phyloP scores from a whole-genome alignment of 2,797 vertebrate genomes.

The Mus spretus region DNA sequence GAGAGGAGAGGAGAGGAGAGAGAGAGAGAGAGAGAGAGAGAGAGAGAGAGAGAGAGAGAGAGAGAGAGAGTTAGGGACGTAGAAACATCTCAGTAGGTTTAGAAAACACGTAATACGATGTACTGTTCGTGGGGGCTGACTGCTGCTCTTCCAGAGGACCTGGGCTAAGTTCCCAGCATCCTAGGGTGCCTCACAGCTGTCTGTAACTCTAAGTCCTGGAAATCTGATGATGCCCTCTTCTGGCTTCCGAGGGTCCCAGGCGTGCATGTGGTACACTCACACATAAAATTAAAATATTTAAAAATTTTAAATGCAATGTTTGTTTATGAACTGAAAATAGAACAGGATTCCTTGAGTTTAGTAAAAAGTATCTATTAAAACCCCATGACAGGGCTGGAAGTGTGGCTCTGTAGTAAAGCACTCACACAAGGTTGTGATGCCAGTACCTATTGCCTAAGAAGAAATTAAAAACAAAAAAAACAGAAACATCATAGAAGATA shows the following conservation, averaged over 20 bases:
- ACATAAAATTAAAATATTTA: neutral
- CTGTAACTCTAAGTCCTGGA: neutral
- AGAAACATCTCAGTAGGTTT: neutral
- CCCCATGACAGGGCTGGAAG: no score
- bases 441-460: neutral
- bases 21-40: neutral
- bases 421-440: neutral
- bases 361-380: neutral
- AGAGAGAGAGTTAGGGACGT: no score
- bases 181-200: neutral
- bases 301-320: neutral
- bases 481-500: neutral
- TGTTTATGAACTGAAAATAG: constrained; percentile 11
- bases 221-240: neutral
- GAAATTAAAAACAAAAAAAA: neutral
- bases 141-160: neutral
- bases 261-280: neutral
- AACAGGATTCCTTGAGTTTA: neutral
- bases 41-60: no score
- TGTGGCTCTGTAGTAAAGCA: neutral
- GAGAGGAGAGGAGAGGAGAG: neutral
- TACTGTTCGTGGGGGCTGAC: neutral
- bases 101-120: neutral
- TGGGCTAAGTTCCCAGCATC: neutral
- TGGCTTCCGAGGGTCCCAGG: neutral